Evolutionary conservation across 2,888 invertebrate species (phyloP).

Genomic region (Trachelus troglodyta): DNA sequence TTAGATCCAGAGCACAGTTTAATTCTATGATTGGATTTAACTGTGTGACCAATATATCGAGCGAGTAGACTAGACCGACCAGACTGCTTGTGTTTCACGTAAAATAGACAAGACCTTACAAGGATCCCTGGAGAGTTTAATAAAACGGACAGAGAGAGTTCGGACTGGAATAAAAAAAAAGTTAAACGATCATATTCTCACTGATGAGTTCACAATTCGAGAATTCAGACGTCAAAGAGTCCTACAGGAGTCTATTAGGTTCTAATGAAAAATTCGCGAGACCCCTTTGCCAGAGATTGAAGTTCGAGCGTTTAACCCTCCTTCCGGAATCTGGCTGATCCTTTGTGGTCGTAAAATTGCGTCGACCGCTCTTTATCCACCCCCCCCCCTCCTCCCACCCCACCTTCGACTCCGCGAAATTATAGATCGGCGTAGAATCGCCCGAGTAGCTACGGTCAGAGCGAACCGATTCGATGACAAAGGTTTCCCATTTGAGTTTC

Average conservation of each 20-base stretch:
- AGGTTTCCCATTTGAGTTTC: not conserved
- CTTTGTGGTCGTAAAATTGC: constrained; percentile 3
- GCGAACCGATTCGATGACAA: constrained; percentile 6
- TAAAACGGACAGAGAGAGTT: not conserved
- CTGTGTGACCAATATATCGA: not conserved
- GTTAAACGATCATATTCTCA: not conserved
- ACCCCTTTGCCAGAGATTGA: not conserved
- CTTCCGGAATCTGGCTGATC: not conserved
- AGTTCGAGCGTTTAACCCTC: not conserved
- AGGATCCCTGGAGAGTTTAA: not conserved
- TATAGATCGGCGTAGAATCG: not conserved
- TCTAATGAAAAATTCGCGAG: not conserved
- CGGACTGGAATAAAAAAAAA: not conserved
- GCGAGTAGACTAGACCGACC: not conserved
- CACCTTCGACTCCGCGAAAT: not conserved
- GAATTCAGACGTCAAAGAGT: not conserved
- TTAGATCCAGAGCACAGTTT: not conserved
- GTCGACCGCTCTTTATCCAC: not conserved
- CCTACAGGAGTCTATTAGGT: not conserved
- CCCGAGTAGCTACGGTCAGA: not conserved
- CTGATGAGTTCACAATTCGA: not conserved
- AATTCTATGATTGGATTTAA: not conserved
- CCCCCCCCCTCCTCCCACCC: too few species aligned
- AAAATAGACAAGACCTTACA: not conserved
- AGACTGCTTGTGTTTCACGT: not conserved